Evolutionary conservation across 2,113 vertebrate species (phyloP), one percentile per base, ranked within the genome.

Genomic region (Scatophagus argus): DNA sequence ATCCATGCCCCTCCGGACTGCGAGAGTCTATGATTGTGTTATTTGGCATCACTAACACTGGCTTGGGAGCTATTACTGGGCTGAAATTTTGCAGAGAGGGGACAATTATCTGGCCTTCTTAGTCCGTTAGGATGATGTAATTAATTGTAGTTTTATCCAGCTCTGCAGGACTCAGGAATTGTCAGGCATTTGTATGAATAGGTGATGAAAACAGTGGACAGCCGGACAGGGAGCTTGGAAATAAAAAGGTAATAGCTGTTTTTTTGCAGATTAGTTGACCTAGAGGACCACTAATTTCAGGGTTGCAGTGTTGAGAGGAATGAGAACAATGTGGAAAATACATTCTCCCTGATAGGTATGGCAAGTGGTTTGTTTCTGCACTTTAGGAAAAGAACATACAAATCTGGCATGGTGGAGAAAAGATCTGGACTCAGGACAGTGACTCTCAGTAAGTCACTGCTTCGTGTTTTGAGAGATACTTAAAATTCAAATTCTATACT

Each of bases 21-120:
- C 38, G 23, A 70, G 56, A 84, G 49, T 25, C 78, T 66, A 43
- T 12, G 79, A 75, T 82, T 89, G 83, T 90, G 75, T 87, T 76
- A 63, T 82, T 87, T 90, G 88, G 89, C 87, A 68, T 76, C 71
- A 39, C 23, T 41, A 46, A 49, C 68, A 23, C 59, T 56, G 66
- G 72, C 81, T 43, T 43, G 87, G 83, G 85, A 89, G 74, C 79
- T 65, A 63, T 87, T 86, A 90, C 52, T 75, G 68, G 39, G 44
- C 27, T 81, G 51, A 81, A 49, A 79, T 73, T 63, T 63, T 62
- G 73, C 80, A 84, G 59, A 17, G 49, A 71, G 76, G 52, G 80
- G 77, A 65, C 82, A 74, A 87, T 92, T 87, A 88, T 87, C 74
- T 54, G 69, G 64, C 67, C 77, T 77, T 41, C 66, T 73, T 41